These are phyloP conservation scores for Mohoua ochrocephala DNA, from an alignment of 2,113 vertebrate species.

Conservation along the genomic window DNA sequence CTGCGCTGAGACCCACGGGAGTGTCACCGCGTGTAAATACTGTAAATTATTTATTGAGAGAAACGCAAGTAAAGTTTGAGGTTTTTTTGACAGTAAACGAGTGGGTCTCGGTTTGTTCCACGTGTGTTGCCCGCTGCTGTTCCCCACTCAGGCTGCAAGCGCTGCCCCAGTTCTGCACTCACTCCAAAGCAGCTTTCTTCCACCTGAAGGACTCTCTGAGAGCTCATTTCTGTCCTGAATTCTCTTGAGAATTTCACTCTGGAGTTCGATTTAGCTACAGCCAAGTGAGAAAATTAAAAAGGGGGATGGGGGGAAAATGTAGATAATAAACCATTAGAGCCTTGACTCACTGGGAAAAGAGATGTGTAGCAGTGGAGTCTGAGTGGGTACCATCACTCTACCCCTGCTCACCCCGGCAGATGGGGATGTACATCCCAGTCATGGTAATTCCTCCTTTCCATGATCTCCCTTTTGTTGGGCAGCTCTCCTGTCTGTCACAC, in stretches of 20 bases:
- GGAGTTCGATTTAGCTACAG: neutral
- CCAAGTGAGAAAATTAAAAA: neutral
- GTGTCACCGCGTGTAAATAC: slow-evolving; percentile 84
- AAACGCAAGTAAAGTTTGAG: slow-evolving; percentile 82
- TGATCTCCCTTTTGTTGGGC: neutral
- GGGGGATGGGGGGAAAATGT: accelerated
- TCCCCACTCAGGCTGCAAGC: accelerated
- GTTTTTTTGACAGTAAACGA: slow-evolving; percentile 25
- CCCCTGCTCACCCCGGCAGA: neutral
- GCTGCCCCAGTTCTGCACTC: neutral
- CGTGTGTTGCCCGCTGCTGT: neutral
- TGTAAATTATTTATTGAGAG: slow-evolving; percentile 99
- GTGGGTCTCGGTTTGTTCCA: neutral
- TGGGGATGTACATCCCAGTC: accelerated
- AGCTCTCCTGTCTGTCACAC: neutral
- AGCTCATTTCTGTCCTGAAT: neutral
- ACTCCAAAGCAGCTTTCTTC: neutral
- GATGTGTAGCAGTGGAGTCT: neutral
- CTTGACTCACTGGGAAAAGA: accelerated
- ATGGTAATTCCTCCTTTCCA: neutral
- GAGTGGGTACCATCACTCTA: accelerated
- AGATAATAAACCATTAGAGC: neutral
- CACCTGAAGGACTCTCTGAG: neutral
- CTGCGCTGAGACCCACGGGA: slow-evolving; percentile 71
- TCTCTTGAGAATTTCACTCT: neutral